Conservation (phyloP, 2,888 invertebrate species). For the Fragum whitleyi region DNA sequence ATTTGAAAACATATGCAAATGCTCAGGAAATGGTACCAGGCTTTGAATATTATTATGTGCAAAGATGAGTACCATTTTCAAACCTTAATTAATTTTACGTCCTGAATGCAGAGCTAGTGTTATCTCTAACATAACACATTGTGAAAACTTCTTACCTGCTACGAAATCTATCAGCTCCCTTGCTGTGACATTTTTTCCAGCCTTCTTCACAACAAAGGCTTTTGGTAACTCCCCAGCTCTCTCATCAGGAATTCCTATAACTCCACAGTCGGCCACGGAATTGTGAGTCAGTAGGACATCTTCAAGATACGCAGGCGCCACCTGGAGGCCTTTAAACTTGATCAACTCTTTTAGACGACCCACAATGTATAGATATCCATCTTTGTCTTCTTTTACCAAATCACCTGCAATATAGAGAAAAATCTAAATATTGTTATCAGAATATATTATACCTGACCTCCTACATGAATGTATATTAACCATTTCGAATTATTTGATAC, state of each 20-base stretch:
- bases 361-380: slow-evolving; percentile 93
- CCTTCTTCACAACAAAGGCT: slow-evolving; percentile 89
- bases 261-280: slow-evolving; percentile 91
- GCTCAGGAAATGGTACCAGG: no score
- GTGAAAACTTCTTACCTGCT: slow-evolving; percentile 40
- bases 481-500: no score
- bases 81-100: no score
- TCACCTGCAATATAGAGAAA: no score
- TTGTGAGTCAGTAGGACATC: slow-evolving; percentile 90
- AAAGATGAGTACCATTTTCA: no score
- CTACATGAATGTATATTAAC: no score
- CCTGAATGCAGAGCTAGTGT: no score
- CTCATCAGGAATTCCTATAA: slow-evolving; percentile 88
- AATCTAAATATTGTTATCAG: no score
- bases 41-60: no score
- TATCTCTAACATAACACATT: no score
- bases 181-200: slow-evolving; percentile 82
- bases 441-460: no score
- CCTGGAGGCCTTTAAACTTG: slow-evolving; percentile 95
- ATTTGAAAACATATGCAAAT: no score
- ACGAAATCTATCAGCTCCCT: slow-evolving; percentile 87
- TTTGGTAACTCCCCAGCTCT: slow-evolving; percentile 91
- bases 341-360: slow-evolving; percentile 95
- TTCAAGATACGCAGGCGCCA: slow-evolving; percentile 95
- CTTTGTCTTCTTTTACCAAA: slow-evolving; percentile 92